Conservation (phyloP, 2,888 invertebrate genomes). For the Tipula unca region DNA sequence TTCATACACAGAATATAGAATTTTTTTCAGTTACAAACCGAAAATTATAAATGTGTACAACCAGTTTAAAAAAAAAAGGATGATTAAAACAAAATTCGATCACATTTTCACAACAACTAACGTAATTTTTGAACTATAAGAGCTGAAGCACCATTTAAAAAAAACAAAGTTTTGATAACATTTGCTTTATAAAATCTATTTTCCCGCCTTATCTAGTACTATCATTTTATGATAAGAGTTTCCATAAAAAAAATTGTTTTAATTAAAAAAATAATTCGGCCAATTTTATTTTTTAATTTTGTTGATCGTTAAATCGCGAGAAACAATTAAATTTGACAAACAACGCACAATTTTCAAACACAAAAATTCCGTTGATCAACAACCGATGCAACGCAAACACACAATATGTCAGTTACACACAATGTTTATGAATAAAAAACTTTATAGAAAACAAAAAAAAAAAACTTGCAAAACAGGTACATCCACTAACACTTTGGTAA, state of each 20-base stretch:
- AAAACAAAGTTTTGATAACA: background rate
- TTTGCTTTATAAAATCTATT: background rate
- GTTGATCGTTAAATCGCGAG: background rate
- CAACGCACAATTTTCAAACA: background rate
- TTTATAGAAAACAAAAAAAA: background rate
- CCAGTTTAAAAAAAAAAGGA: background rate
- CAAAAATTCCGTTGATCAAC: background rate
- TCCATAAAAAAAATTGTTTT: background rate
- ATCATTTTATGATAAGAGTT: background rate
- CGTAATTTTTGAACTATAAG: background rate
- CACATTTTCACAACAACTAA: background rate
- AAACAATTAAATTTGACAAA: background rate
- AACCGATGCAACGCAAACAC: background rate
- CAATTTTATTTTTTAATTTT: background rate
- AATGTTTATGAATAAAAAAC: background rate
- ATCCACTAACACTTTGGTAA: background rate
- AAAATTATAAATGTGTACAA: background rate
- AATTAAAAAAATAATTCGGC: background rate
- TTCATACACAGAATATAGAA: background rate
- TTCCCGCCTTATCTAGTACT: background rate
- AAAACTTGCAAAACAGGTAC: background rate
- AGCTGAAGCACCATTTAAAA: background rate
- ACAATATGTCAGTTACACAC: background rate
- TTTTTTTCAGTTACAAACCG: background rate
- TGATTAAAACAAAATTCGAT: background rate